phyloP scores from a whole-genome alignment of 2,797 vertebrate species.

The Sebastes umbrosus region DNA sequence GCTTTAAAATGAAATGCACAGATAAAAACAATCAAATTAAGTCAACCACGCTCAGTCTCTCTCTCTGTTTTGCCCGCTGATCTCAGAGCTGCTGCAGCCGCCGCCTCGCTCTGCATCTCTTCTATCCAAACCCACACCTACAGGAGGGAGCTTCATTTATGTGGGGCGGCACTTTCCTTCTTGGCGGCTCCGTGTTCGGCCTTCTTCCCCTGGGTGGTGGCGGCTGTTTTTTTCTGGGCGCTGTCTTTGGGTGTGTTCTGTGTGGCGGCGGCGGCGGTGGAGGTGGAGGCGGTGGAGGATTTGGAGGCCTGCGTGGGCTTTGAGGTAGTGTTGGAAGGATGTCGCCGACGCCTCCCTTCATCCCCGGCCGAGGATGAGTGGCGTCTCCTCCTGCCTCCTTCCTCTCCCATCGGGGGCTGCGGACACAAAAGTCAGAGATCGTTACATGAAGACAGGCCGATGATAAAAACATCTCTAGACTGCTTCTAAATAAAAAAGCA shows the following conservation, averaged over 20 bases:
- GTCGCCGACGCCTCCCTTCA: conserved; percentile 79
- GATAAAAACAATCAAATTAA: conserved; percentile 64
- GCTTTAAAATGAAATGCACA: conserved; percentile 70
- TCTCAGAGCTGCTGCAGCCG: conserved; percentile 26
- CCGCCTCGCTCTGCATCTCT: conserved; percentile 3
- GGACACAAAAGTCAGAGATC: conserved; percentile 2
- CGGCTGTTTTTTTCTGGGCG: conserved; percentile 51
- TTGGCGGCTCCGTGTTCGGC: conserved; percentile 57
- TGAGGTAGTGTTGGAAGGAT: conserved; percentile 78
- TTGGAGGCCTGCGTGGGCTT: conserved; percentile 71
- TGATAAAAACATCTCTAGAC: neutral
- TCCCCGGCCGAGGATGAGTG: conserved; percentile 81
- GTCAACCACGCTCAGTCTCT: conserved; percentile 55
- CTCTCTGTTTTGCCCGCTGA: conserved; percentile 24
- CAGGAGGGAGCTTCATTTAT: conserved; percentile 62
- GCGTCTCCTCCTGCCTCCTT: conserved; percentile 84
- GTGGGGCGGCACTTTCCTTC: conserved; percentile 65
- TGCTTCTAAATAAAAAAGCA: neutral
- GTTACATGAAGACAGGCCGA: neutral
- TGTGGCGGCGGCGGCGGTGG: neutral
- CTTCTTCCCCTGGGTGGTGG: conserved; percentile 59
- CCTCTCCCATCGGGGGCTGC: conserved; percentile 92
- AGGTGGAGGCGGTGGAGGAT: conserved; percentile 34
- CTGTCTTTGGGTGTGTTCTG: conserved; percentile 67
- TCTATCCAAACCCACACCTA: conserved; percentile 12